phyloP scores from a whole-genome alignment of 2,797 vertebrate species.

The Pygocentrus nattereri region DNA sequence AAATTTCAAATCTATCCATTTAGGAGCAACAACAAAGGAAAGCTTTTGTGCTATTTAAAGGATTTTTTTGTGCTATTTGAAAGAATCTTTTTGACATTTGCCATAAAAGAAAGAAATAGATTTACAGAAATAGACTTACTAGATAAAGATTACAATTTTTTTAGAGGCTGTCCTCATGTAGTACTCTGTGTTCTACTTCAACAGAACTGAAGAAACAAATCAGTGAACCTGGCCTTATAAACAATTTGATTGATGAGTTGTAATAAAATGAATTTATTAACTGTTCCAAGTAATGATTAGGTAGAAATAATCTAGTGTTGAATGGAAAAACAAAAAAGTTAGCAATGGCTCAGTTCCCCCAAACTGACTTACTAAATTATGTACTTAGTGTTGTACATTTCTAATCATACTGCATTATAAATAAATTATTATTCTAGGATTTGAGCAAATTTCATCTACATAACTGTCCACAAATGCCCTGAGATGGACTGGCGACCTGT shows the following conservation, averaged over 20 bases:
- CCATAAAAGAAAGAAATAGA: not conserved
- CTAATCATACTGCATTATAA: no score
- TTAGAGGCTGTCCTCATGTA: slow-evolving; percentile 14
- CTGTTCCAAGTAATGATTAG: no score
- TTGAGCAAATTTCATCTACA: not conserved
- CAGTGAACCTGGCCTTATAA: no score
- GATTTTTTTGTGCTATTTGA: not conserved
- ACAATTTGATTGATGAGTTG: no score
- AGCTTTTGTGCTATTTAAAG: not conserved
- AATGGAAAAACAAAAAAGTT: no score
- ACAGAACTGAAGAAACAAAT: no score
- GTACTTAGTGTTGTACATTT: no score
- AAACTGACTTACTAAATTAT: no score
- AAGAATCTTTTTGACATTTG: not conserved
- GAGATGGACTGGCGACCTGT: no score
- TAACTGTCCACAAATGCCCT: not conserved
- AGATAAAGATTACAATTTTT: slow-evolving; percentile 16
- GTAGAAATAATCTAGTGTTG: no score
- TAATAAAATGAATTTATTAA: no score
- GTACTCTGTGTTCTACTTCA: not conserved
- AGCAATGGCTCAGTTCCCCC: no score
- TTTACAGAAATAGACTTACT: slow-evolving; percentile 6
- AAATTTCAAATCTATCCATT: not conserved
- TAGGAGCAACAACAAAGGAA: not conserved
- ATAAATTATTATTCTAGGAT: not conserved